Percentiles rank a stretch among this genome's conserved stretches.
Evolutionary conservation across 2,888 invertebrate genomes (phyloP).

Genomic region (Tetragonula carbonaria): DNA sequence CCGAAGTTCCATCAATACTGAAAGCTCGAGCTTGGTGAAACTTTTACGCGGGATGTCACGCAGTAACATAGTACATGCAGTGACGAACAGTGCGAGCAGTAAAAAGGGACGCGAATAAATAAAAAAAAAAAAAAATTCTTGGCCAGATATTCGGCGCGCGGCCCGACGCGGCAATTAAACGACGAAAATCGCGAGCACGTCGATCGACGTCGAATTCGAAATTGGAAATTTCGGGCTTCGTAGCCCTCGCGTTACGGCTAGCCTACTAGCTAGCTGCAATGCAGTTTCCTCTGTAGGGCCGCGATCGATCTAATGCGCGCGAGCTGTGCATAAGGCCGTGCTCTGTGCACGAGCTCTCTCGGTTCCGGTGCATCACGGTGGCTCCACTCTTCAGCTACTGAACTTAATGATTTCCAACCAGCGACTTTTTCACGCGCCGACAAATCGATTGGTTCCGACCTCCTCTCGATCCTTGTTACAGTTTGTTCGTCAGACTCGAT

Average conservation of each 20-base stretch:
- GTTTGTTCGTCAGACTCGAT: background rate
- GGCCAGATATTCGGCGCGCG: background rate
- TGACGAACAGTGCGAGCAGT: no score
- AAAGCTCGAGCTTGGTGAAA: no score
- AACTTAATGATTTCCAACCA: conserved; percentile 37
- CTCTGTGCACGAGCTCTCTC: background rate
- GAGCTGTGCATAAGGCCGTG: conserved; percentile 57
- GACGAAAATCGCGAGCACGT: conserved; percentile 30
- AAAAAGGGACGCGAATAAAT: background rate
- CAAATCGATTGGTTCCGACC: background rate
- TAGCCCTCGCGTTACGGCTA: conserved; percentile 30
- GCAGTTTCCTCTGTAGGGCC: conserved; percentile 65
- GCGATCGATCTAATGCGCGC: conserved; percentile 71
- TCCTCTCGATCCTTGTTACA: no score
- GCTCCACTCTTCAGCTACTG: conserved; percentile 8
- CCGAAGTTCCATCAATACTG: no score
- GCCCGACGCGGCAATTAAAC: conserved; percentile 2
- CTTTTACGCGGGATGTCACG: no score
- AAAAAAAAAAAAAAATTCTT: background rate
- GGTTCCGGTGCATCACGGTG: conserved; percentile 45
- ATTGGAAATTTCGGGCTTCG: conserved; percentile 65
- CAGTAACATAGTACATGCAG: no score
- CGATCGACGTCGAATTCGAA: conserved; percentile 9
- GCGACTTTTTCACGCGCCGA: conserved; percentile 15
- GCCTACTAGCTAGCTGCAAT: conserved; percentile 57